Evolutionary conservation across 2,888 invertebrate genomes (phyloP), one percentile per base, ranked within the genome.

Genomic region (Drosophila peninsularis): DNA sequence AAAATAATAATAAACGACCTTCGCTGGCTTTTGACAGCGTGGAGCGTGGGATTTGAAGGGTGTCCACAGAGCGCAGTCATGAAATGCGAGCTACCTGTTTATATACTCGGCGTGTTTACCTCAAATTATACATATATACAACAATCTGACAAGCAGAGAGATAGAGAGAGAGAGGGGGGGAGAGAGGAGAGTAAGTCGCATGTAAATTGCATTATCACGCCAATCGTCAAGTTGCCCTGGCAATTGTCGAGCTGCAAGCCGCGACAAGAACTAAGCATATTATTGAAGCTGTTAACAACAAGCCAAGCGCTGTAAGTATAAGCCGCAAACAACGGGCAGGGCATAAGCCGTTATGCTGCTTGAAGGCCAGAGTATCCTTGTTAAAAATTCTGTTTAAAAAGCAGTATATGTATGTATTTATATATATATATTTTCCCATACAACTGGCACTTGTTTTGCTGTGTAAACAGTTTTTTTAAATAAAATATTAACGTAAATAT

Each of bases 1-100:
- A 72, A 83, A 82, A 88, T 82, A 85, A 85, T 88, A 82, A 82
- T 70, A 85, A 89, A 73, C 80, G 86, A 86, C 85, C 85, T 89
- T 86, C 77, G 63, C 69, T 57, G 56, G 36, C 19, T 70, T 60
- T 72, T 74, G 74, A 64, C 76, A 84, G 72, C 19, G 45, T 27
- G 49, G 17, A 50, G 71, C 75, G 83, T 82, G 83, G 86, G 77
- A 86, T 77, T 71, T 77, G 66, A 47, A 47, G 47, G 47, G 30
- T 47, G 45, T 45, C 45, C 45, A n/a, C n/a, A 11, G 3, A 21
- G 5, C n/a, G 45, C 17, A 47, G 27, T 17, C 13, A 67, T 27
- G 55, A 56, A 56, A 69, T 61, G n/a, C 45, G 56, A 69, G 69
- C 39, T 69, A 30, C 34, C 42, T 19, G n/a, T 61, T 69, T 37